These are phyloP conservation scores for Halyomorpha halys DNA, from an alignment of 1,140 invertebrate species.

Conservation along the genomic window DNA sequence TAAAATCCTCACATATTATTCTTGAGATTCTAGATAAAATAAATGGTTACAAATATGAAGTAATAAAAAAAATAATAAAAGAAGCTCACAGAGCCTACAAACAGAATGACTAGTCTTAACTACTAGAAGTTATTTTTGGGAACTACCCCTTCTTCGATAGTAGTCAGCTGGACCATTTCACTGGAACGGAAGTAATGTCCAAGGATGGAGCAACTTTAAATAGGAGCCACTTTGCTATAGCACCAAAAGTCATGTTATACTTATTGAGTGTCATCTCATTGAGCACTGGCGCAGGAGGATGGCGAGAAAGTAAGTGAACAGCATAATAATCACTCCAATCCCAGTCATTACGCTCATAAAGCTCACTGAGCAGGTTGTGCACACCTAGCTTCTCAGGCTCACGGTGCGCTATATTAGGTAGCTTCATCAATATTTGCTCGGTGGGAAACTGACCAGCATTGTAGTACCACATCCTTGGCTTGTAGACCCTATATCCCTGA, in stretches of 20 bases:
- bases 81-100: too few relatives aligned
- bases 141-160: too few relatives aligned
- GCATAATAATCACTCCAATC: conserved; percentile 30
- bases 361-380: conserved; percentile 30
- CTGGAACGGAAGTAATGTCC: neutral
- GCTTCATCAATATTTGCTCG: conserved; percentile 29
- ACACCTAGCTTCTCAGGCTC: conserved; percentile 33
- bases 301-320: conserved; percentile 32
- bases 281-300: conserved; percentile 28
- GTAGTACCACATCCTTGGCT: conserved; percentile 34
- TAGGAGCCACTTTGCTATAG: conserved; percentile 32
- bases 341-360: conserved; percentile 30
- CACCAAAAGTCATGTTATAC: conserved; percentile 31
- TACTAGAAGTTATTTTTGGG: too few relatives aligned
- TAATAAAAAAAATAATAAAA: too few relatives aligned
- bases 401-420: conserved; percentile 32
- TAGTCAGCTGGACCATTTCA: neutral
- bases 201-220: conserved; percentile 28
- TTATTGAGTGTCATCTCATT: conserved; percentile 30
- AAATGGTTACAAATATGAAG: too few relatives aligned
- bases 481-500: conserved; percentile 33
- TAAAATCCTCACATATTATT: too few relatives aligned
- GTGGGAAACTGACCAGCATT: conserved; percentile 35
- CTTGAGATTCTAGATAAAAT: too few relatives aligned
- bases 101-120: too few relatives aligned